phyloP scores from a whole-genome alignment of 2,113 vertebrate species.

The Rhea pennata region DNA sequence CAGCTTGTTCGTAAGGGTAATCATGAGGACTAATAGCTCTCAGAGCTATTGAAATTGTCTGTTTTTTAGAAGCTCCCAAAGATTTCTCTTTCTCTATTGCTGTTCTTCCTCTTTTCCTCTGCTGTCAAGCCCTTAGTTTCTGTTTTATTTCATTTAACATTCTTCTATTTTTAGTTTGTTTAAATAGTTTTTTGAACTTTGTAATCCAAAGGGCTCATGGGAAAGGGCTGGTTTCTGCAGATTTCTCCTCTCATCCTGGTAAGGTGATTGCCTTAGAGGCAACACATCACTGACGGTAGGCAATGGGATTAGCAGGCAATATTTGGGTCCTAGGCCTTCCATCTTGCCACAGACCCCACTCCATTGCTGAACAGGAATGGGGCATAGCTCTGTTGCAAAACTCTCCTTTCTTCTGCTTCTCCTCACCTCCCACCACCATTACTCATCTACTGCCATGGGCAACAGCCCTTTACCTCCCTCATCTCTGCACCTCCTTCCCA shows the following conservation, averaged over 20 bases:
- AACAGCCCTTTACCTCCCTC: neutral
- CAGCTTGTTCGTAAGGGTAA: neutral
- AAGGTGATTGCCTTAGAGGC: neutral
- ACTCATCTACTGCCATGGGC: too few relatives aligned
- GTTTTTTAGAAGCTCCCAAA: neutral
- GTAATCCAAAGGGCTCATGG: neutral
- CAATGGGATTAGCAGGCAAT: neutral
- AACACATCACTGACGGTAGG: neutral
- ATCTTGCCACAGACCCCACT: neutral
- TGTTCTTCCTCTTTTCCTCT: neutral
- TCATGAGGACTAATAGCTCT: neutral
- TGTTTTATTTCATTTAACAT: neutral
- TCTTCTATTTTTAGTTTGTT: neutral
- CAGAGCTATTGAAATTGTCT: neutral
- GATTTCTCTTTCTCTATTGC: neutral
- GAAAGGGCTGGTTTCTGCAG: neutral
- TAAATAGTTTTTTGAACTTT: neutral
- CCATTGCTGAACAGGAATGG: accelerated
- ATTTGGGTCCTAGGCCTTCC: accelerated
- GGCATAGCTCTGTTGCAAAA: neutral
- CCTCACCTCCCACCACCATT: neutral
- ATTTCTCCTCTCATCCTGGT: neutral
- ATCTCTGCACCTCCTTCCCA: accelerated
- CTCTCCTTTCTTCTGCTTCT: neutral
- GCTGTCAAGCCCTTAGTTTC: neutral